Evolutionary conservation across 1,140 invertebrate species (phyloP), one percentile per base, ranked within the genome.

Genomic region (Anastrepha ludens): DNA sequence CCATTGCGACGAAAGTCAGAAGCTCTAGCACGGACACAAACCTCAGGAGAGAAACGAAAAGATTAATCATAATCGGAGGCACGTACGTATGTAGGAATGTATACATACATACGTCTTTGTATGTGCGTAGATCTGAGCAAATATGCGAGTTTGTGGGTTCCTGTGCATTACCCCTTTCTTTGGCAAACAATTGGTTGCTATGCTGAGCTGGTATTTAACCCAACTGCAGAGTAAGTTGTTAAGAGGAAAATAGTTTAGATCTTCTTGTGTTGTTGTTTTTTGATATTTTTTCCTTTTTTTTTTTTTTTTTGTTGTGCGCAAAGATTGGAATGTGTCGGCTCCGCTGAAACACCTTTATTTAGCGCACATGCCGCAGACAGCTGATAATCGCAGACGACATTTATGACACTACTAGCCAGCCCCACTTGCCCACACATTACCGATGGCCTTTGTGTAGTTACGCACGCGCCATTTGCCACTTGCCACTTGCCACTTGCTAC

Each of bases 361-460:
- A 6, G 70, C 70, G 17, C 74, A 55, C 44, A 55, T 81, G 74
- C 47, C 47, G 47, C 74, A 81, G 47, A 55, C 74, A 81, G 74
- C 74, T 81, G 74, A 50, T 81, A 81, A 81, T 81, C 74, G 74
- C 74, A 81, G 74, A 81, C 74, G 74, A 81, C 74, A 81, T 81
- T 81, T 81, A 81, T 81, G 74, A 81, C 74, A 81, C 74, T 50
- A 20, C n/a, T 41, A 55, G 11, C 47, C 74, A 55, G n/a, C 74
- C 74, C 44, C 44, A 29, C 11, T 74, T 55, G 47, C 50, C 50
- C 47, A 44, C 20, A 50, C n/a, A 81, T 81, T 55, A 81, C n/a
- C 7, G 47, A 29, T 81, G 74, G 74, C n/a, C 47, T 81, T 81
- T 81, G 74, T 81, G 17, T n/a, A 11, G 74, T 81, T 55, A n/a